These are phyloP conservation scores for Parazoanthus darwini DNA, from an alignment of 92 coral and sea anemone species.

Conservation along the genomic window DNA sequence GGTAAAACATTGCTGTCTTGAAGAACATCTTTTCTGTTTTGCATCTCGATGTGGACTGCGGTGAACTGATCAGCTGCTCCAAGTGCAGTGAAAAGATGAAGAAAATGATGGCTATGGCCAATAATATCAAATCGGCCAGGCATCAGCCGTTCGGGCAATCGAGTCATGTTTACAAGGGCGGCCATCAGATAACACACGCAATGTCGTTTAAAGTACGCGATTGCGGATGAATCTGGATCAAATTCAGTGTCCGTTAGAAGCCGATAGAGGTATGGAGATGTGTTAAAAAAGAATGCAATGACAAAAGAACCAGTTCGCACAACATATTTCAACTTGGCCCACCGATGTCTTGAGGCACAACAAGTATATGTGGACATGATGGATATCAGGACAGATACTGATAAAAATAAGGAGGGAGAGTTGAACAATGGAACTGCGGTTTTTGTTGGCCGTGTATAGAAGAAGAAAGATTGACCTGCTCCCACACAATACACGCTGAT, in stretches of 20 bases:
- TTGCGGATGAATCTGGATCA: constrained; percentile 59
- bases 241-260: constrained; percentile 52
- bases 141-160: constrained; percentile 89
- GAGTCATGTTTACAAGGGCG: constrained; percentile 83
- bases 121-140: constrained; percentile 90
- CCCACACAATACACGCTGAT: constrained; percentile 95
- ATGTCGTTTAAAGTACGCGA: constrained; percentile 81
- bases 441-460: constrained; percentile 80
- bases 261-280: constrained; percentile 80
- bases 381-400: constrained; percentile 71
- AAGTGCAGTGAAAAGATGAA: constrained; percentile 89
- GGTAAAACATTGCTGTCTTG: constrained; percentile 55
- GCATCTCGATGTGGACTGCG: constrained; percentile 84
- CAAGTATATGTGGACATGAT: constrained; percentile 81
- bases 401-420: constrained; percentile 60
- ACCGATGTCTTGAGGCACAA: constrained; percentile 97
- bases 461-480: constrained; percentile 92
- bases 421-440: constrained; percentile 55
- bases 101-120: constrained; percentile 96
- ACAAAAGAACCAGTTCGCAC: constrained; percentile 88
- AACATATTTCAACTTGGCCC: constrained; percentile 84
- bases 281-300: constrained; percentile 78
- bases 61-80: constrained; percentile 92
- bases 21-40: constrained; percentile 61
- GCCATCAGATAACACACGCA: constrained; percentile 77